Conservation (phyloP, 2,113 vertebrate genomes). For the Stigmatopora argus region DNA sequence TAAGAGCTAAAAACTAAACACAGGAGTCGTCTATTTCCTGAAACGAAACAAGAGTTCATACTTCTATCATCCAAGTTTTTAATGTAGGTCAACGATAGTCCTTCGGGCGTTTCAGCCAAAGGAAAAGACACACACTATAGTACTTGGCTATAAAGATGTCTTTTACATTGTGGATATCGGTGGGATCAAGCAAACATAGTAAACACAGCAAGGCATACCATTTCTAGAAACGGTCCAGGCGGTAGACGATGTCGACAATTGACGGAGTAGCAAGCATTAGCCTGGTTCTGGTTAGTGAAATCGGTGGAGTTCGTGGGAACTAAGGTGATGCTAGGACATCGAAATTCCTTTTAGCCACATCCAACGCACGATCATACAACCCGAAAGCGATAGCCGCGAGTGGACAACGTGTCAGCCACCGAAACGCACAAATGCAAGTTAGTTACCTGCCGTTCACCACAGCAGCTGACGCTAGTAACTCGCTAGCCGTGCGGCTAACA, state of each 20-base stretch:
- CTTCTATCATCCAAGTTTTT: slow-evolving; percentile 40
- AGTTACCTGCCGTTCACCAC: slow-evolving; percentile 45
- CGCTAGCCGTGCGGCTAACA: slow-evolving; percentile 47
- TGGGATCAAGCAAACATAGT: background rate
- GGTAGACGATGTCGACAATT: slow-evolving; percentile 39
- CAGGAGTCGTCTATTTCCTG: slow-evolving; percentile 65
- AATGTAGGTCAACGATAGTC: background rate
- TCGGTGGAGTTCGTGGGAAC: background rate
- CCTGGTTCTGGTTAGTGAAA: slow-evolving; percentile 18
- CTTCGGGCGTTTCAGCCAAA: slow-evolving; percentile 24
- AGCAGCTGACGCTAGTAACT: slow-evolving; percentile 55
- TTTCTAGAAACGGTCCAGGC: slow-evolving; percentile 31
- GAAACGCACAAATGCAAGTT: slow-evolving; percentile 21
- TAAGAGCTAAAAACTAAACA: slow-evolving; percentile 26
- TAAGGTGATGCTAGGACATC: slow-evolving; percentile 1
- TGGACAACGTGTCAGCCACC: background rate
- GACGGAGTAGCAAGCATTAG: slow-evolving; percentile 45
- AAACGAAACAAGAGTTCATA: slow-evolving; percentile 39
- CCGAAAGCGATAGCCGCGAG: background rate
- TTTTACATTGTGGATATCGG: background rate
- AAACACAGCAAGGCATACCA: background rate
- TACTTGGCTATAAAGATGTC: background rate
- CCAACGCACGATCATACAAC: slow-evolving; percentile 22
- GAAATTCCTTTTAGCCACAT: slow-evolving; percentile 23
- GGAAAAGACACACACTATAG: background rate